Base-by-base conservation (phyloP, 2,113 vertebrate genomes). In the Oceanites oceanicus region DNA sequence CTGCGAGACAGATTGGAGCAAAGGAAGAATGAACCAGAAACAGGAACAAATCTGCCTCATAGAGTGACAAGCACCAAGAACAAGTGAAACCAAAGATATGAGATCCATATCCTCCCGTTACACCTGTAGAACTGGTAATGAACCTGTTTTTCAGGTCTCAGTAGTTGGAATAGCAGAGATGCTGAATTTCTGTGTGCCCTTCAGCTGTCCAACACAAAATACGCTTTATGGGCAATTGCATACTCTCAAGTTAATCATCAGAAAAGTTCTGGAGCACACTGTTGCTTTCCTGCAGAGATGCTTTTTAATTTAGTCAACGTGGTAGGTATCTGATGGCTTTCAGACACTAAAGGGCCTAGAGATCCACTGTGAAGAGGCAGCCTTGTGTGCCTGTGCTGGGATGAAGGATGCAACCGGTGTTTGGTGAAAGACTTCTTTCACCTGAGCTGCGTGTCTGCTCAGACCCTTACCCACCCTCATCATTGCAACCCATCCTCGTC, bases 91-190 rank as follows among this genome's bases (percentile, higher is more conserved):
- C 26, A 44, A 90, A 90, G 79, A 77, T 3, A 38, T 0, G 15
- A 92, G 82, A 74, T 87, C 76, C 34, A 42, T 74, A 49, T 84
- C 55, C 88, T 86, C 42, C 29, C 2, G 1, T 38, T 84, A 13
- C 6, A 61, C 34, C 52, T 16, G 70, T 5, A 73, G 93, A 94
- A 65, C 91, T 84, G 91, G 85, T 78, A 90, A 86, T 1, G 2
- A 96, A 88, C 75, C 50, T 10, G 86, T 86, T 94, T 92, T 92
- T 92, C 97, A 82, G 73, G 80, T 94, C 70, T 73, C 55, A 27
- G 45, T 38, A 76, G 30, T 10, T 72, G 56, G 49, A 74, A 3
- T 49, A 47, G 34, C 45, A 94, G 75, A 77, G 27, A 25, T 81
- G 26, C 47, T 72, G 73, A 72, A 63, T 73, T 89, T 95, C 56